phyloP scores from a whole-genome alignment of 1,140 invertebrate species.

The Thrips palmi region DNA sequence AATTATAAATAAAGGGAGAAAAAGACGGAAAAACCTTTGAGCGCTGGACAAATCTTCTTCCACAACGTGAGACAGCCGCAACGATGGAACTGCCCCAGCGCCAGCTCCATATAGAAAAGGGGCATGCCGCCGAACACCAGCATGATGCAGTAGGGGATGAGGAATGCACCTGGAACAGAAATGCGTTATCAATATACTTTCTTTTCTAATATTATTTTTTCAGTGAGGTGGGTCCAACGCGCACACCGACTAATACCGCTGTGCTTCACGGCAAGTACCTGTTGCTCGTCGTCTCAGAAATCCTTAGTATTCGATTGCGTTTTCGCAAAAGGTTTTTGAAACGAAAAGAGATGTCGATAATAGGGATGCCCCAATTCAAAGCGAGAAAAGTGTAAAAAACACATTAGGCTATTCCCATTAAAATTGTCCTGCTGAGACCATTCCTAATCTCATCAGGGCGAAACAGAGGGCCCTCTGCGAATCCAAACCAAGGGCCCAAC shows the following conservation, averaged over 20 bases:
- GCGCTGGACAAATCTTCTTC: constrained; percentile 85
- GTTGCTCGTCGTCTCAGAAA: background rate
- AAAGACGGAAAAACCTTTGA: constrained; percentile 61
- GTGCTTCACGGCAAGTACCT: background rate
- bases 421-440: too few species aligned
- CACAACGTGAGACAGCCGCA: constrained; percentile 86
- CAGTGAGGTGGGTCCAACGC: too few species aligned
- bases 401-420: too few species aligned
- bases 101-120: constrained; percentile 87
- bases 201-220: background rate
- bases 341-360: background rate
- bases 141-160: constrained; percentile 85
- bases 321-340: background rate
- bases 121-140: constrained; percentile 80
- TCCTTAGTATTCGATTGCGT: background rate
- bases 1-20: constrained; percentile 1
- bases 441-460: too few species aligned
- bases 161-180: constrained; percentile 59
- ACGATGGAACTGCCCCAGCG: constrained; percentile 80
- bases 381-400: too few species aligned
- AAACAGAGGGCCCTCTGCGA: too few species aligned
- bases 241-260: too few species aligned
- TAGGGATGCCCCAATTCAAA: too few species aligned
- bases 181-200: background rate
- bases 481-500: too few species aligned